Evolutionary conservation across 2,797 vertebrate species (phyloP), one percentile per base, ranked within the genome.

Genomic region (Tokudaia muenninki): DNA sequence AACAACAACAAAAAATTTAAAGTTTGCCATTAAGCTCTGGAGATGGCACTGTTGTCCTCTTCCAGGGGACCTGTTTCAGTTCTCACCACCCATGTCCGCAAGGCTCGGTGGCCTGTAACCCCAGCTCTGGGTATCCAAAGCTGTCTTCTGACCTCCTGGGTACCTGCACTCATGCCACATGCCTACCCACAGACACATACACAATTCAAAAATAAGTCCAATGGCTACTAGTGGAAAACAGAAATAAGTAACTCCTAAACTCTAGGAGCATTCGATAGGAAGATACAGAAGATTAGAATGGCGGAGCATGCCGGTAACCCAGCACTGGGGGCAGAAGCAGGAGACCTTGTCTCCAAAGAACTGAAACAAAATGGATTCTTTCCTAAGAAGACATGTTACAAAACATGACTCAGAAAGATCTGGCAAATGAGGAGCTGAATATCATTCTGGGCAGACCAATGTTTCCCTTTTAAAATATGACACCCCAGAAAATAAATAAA

Each of bases 381-480:
- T 78, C 82, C 78, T 72, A 78, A 41, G n/a, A 96, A 94, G 77
- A 88, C 17, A 50, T 75, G 17, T 44, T 52, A 87, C 84, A 57
- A 84, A 92, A 82, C 22, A 8, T 63, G 34, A 37, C 52, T 83
- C 13, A 19, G 52, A 59, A 59, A 82, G 55, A 59, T 83, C 37
- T 83, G 37, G 22, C 37, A 14, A 80, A 52, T 81, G 63, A 92
- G 81, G 47, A 77, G 34, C 52, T 82, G 65, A 86, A 8, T 61
- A 70, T 57, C 31, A 80, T n/a, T n/a, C 22, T n/a, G 55, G 13
- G 78, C 26, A 93, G 70, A 52, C 44, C 90, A 67, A 37, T 61
- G 31, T 3, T 7, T 77, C 41, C 41, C 57, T 12, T 90, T 90
- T 7, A 22, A 61, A 61, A 61, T 61, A 63, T 34, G 55, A 77